Conservation (phyloP, 2,797 vertebrate genomes). For the Helostoma temminkii region DNA sequence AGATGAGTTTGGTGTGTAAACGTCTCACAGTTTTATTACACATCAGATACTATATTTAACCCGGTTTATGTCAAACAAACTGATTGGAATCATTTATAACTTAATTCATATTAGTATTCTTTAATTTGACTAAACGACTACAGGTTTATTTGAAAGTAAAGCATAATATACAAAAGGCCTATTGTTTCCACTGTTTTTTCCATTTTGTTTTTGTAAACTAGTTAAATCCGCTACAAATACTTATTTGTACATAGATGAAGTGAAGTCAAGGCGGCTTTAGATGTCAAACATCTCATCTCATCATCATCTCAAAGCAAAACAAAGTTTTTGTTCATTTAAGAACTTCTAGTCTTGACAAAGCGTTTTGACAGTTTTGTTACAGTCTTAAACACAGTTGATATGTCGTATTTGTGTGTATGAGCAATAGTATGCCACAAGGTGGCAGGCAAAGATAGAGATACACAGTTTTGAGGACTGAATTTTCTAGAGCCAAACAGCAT, state of each 20-base stretch:
- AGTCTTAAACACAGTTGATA: neutral
- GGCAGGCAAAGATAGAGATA: constrained; percentile 69
- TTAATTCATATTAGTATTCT: neutral
- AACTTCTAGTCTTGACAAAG: neutral
- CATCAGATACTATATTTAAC: fast-evolving
- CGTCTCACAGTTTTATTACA: fast-evolving
- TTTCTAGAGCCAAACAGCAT: neutral
- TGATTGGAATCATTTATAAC: neutral
- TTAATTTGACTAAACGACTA: too few relatives aligned
- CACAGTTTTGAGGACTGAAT: neutral
- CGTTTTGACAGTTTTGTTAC: neutral
- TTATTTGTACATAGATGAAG: too few relatives aligned
- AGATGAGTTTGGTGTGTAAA: neutral
- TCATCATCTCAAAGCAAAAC: too few relatives aligned
- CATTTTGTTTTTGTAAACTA: too few relatives aligned
- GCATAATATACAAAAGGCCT: fast-evolving
- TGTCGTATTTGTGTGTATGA: neutral
- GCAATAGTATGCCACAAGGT: constrained; percentile 67
- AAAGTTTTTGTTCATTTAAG: neutral
- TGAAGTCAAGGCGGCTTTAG: constrained; percentile 11
- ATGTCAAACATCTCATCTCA: too few relatives aligned
- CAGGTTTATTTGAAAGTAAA: fast-evolving
- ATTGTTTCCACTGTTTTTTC: too few relatives aligned
- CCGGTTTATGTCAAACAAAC: fast-evolving
- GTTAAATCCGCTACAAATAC: too few relatives aligned